Percentiles rank a stretch among this genome's conserved stretches.
phyloP scores from a whole-genome alignment of 1,140 invertebrate genomes.

The Formica exsecta region DNA sequence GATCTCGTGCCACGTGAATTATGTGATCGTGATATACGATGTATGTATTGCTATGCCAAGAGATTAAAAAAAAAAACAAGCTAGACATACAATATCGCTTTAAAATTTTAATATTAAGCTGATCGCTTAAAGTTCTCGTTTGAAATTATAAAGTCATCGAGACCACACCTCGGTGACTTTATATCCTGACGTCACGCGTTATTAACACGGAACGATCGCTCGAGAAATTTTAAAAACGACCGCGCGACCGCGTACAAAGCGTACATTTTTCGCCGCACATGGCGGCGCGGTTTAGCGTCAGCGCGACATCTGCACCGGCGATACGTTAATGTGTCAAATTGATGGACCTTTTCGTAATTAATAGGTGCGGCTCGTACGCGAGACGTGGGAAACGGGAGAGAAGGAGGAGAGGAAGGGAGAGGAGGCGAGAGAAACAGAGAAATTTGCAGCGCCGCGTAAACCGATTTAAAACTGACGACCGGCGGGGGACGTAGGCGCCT shows the following conservation, averaged over 20 bases:
- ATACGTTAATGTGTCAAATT: constrained; percentile 86
- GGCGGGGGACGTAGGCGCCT: constrained; percentile 74
- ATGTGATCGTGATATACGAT: constrained; percentile 7
- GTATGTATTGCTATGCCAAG: background rate
- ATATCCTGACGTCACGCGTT: background rate
- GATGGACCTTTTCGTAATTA: constrained; percentile 85
- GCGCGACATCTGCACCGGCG: constrained; percentile 84
- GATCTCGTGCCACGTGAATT: constrained; percentile 27
- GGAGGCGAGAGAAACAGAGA: constrained; percentile 43
- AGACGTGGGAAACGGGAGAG: constrained; percentile 21
- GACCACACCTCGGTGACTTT: background rate
- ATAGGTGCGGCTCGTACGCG: constrained; percentile 78
- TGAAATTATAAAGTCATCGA: background rate
- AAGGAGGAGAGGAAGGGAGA: background rate
- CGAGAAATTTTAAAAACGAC: constrained; percentile 64
- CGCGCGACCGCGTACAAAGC: constrained; percentile 47
- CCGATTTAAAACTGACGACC: constrained; percentile 84
- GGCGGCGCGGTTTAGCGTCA: constrained; percentile 71
- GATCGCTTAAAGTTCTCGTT: constrained; percentile 14
- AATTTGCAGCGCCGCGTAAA: constrained; percentile 73
- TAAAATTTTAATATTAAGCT: constrained; percentile 8
- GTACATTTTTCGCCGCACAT: constrained; percentile 74
- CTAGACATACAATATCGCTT: background rate
- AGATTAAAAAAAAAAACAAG: background rate
- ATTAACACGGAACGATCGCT: constrained; percentile 48